Evolutionary conservation across 2,888 invertebrate species (phyloP).

Genomic region (Morinoia aosen): DNA sequence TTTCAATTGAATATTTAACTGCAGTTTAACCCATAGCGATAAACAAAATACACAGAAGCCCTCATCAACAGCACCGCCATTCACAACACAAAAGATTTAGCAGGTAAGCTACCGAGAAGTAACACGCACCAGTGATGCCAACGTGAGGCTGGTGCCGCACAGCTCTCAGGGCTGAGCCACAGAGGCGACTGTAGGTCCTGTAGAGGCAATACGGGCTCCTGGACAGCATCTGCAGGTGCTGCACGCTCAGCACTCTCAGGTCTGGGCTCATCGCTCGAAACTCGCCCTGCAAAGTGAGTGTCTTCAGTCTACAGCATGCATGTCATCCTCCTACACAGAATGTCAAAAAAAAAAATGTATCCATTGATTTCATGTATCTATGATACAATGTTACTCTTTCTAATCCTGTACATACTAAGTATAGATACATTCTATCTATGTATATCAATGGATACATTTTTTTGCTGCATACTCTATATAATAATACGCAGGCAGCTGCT

Average conservation of each 20-base stretch:
- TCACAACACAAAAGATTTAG: not conserved
- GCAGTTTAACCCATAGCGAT: too few relatives aligned
- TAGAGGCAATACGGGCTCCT: not conserved
- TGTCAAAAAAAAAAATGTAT: too few relatives aligned
- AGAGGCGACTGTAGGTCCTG: not conserved
- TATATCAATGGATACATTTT: too few relatives aligned
- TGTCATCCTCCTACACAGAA: too few relatives aligned
- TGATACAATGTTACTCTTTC: too few relatives aligned
- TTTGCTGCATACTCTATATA: too few relatives aligned
- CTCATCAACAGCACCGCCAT: not conserved
- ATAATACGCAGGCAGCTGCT: too few relatives aligned
- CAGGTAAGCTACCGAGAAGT: not conserved
- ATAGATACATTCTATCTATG: too few relatives aligned
- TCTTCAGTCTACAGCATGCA: not conserved
- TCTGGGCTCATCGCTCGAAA: not conserved
- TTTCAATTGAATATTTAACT: too few relatives aligned
- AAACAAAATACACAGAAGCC: too few relatives aligned
- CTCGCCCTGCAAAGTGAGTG: constrained; percentile 2
- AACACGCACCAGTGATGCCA: not conserved
- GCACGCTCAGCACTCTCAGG: constrained; percentile 1
- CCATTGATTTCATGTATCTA: too few relatives aligned
- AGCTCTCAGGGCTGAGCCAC: constrained; percentile 14
- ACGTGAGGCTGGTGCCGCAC: constrained; percentile 34
- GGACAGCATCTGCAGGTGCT: not conserved
- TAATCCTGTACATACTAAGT: too few relatives aligned